Conservation (phyloP, 2,888 invertebrate species). For the Apodemia mormo region DNA sequence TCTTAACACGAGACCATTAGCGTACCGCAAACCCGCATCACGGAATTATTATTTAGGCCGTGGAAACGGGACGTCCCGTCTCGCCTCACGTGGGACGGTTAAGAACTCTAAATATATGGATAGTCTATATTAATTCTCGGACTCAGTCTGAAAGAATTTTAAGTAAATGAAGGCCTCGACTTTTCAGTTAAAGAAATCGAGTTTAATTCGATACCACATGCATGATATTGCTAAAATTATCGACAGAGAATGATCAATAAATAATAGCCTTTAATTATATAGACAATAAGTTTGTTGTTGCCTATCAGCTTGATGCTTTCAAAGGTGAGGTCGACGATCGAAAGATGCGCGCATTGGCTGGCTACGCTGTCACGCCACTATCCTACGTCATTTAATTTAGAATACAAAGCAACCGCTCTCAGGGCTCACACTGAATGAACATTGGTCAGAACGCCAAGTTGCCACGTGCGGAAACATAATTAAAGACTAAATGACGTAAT, state of each 20-base stretch:
- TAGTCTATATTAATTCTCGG: background rate
- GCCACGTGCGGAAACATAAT: slow-evolving; percentile 4
- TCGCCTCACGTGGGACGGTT: too few species aligned
- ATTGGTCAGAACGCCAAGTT: background rate
- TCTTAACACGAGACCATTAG: too few species aligned
- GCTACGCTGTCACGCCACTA: slow-evolving; percentile 4
- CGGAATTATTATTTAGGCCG: background rate
- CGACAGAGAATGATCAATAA: background rate
- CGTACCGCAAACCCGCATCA: too few species aligned
- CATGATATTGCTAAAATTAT: slow-evolving; percentile 18
- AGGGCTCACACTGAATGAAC: background rate
- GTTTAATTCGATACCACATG: slow-evolving; percentile 8
- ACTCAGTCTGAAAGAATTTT: background rate
- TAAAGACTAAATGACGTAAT: background rate
- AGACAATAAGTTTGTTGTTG: background rate
- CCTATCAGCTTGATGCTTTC: background rate
- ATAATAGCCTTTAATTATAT: background rate
- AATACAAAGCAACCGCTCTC: slow-evolving; percentile 6
- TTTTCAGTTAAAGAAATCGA: slow-evolving; percentile 8
- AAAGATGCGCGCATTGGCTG: slow-evolving; percentile 19
- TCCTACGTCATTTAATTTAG: slow-evolving; percentile 8
- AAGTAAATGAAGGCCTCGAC: background rate
- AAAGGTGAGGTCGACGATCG: slow-evolving; percentile 10
- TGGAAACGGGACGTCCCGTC: background rate
- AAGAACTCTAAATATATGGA: too few species aligned